These are phyloP conservation scores for Apis dorsata DNA, from an alignment of 1,140 invertebrate species.

Conservation along the genomic window DNA sequence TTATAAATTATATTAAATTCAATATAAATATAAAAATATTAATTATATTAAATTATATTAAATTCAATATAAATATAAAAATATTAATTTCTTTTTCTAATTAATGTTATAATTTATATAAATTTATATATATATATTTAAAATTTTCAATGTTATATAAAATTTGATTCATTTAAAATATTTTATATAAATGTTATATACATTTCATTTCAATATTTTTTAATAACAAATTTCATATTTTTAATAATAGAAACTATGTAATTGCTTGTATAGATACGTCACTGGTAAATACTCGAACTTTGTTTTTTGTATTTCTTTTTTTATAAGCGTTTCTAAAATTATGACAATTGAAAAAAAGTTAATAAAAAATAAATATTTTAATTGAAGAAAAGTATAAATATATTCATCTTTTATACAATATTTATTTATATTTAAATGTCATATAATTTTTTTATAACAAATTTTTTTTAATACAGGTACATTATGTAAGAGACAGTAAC, in stretches of 20 bases:
- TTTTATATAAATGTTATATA: background rate
- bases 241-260: background rate
- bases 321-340: background rate
- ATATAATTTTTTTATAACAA: background rate
- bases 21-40: background rate
- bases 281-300: conserved; percentile 40
- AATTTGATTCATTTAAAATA: no score
- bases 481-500: background rate
- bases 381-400: background rate
- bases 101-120: background rate
- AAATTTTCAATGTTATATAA: background rate
- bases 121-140: background rate
- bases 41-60: background rate
- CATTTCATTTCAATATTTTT: background rate
- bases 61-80: background rate
- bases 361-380: conserved; percentile 32
- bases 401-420: background rate
- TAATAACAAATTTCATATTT: background rate
- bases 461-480: background rate
- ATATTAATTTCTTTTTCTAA: background rate
- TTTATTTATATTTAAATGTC: background rate
- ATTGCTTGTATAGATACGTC: conserved; percentile 10
- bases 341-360: conserved; percentile 16
- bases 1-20: background rate
- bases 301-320: conserved; percentile 10